These are phyloP conservation scores for Amphilophus citrinellus DNA, from an alignment of 2,113 vertebrate genomes.

Conservation along the genomic window DNA sequence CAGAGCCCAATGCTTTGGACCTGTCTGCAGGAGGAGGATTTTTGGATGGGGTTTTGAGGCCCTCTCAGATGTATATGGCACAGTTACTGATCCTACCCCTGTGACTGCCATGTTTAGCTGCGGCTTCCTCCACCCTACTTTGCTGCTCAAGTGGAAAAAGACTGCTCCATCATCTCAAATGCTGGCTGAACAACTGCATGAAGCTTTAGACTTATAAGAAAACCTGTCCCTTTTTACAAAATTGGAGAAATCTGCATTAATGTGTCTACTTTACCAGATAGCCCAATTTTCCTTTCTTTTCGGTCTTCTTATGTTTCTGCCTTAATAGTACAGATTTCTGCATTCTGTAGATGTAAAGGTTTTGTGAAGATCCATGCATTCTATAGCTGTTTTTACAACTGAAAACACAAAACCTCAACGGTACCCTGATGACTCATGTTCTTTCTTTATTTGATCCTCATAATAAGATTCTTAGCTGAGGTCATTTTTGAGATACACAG, in stretches of 20 bases:
- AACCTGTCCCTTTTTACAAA: background rate
- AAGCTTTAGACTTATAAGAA: background rate
- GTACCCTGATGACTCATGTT: no score
- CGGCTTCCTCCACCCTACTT: background rate
- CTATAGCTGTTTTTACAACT: no score
- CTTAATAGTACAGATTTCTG: background rate
- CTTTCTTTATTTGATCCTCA: no score
- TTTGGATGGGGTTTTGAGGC: background rate
- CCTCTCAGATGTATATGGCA: background rate
- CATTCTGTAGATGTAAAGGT: background rate
- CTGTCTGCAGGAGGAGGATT: background rate
- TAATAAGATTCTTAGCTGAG: background rate
- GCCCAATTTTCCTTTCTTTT: background rate
- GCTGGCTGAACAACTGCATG: background rate
- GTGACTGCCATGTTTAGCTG: background rate
- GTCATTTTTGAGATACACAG: background rate
- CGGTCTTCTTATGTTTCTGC: background rate
- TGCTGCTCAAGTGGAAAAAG: conserved; percentile 10
- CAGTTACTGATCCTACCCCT: conserved; percentile 6
- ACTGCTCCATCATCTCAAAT: conserved; percentile 9
- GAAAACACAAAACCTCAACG: no score
- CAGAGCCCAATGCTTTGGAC: background rate
- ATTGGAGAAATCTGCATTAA: conserved; percentile 3
- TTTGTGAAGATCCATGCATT: background rate
- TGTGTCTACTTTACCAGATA: background rate